Percentiles rank a stretch among this genome's conserved stretches.
These are phyloP conservation scores for Pinna nobilis DNA, from an alignment of 1,140 invertebrate species.

Conservation along the genomic window DNA sequence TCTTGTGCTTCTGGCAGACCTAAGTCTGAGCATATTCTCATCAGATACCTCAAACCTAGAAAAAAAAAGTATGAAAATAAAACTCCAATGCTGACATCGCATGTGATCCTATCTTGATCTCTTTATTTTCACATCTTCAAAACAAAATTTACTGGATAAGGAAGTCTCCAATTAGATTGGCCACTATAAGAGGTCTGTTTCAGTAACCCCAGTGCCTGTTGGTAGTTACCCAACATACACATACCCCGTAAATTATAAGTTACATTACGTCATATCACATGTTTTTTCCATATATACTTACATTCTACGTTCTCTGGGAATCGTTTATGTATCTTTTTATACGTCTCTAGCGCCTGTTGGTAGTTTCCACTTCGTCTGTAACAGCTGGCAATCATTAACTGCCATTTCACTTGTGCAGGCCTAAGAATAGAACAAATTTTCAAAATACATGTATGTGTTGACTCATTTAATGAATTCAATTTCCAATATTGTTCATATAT, in stretches of 20 bases:
- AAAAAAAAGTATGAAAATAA: slow-evolving; percentile 21
- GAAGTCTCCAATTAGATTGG: no score
- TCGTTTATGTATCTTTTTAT: slow-evolving; percentile 84
- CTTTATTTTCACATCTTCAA: no score
- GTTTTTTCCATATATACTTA: slow-evolving; percentile 63
- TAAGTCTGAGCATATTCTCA: slow-evolving; percentile 87
- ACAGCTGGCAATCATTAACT: slow-evolving; percentile 89
- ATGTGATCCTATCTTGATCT: not conserved
- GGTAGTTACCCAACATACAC: no score
- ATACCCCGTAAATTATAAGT: no score
- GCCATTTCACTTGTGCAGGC: slow-evolving; percentile 89
- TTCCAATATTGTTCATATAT: no score
- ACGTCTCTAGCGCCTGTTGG: slow-evolving; percentile 86
- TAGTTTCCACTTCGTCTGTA: slow-evolving; percentile 89
- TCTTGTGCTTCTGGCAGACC: slow-evolving; percentile 87
- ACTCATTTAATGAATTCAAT: no score
- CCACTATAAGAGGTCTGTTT: no score
- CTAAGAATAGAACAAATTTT: slow-evolving; percentile 63
- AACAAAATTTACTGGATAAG: no score
- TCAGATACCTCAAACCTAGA: slow-evolving; percentile 84
- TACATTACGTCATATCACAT: not conserved
- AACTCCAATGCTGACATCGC: not conserved
- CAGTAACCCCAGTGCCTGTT: no score
- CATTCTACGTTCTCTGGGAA: slow-evolving; percentile 93
- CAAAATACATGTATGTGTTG: no score